These are phyloP conservation scores for Pelecanoides urinatrix DNA, from an alignment of 2,113 vertebrate species.

Conservation along the genomic window DNA sequence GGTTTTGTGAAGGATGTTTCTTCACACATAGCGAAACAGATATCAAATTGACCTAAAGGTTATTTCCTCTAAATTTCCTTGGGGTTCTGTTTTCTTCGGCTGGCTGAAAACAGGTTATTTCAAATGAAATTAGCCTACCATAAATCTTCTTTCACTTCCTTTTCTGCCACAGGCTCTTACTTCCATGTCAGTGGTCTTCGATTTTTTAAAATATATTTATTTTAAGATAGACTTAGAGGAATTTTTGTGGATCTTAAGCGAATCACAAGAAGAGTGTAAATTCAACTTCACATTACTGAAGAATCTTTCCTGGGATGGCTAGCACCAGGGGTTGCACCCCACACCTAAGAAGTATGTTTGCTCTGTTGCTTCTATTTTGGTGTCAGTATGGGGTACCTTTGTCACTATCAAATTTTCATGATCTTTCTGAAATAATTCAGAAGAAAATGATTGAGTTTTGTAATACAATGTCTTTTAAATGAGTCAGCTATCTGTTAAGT, in stretches of 20 bases:
- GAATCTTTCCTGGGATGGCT: not conserved
- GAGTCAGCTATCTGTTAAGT: not conserved
- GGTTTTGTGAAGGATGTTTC: slow-evolving; percentile 21
- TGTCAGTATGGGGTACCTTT: not conserved
- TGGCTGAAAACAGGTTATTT: slow-evolving; percentile 49
- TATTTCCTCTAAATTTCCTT: slow-evolving; percentile 61
- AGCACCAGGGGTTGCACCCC: not conserved
- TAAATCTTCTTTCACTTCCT: slow-evolving; percentile 42
- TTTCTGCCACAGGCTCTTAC: slow-evolving; percentile 28
- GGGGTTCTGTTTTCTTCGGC: slow-evolving; percentile 26
- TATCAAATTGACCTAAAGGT: slow-evolving; percentile 43
- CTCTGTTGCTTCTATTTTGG: not conserved
- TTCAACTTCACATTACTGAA: not conserved
- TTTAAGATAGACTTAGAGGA: not conserved
- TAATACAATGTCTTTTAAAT: not conserved
- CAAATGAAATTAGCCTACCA: slow-evolving; percentile 34
- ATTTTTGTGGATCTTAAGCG: not conserved
- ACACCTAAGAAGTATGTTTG: not conserved
- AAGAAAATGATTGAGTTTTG: not conserved
- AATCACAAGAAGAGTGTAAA: not conserved
- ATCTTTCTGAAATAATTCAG: not conserved
- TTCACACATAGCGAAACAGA: slow-evolving; percentile 30
- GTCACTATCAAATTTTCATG: not conserved
- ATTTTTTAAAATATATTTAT: not conserved
- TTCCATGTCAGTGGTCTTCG: not conserved